These are phyloP conservation scores for Drosophila takahashii DNA, from an alignment of 1,140 invertebrate species.

Conservation along the genomic window DNA sequence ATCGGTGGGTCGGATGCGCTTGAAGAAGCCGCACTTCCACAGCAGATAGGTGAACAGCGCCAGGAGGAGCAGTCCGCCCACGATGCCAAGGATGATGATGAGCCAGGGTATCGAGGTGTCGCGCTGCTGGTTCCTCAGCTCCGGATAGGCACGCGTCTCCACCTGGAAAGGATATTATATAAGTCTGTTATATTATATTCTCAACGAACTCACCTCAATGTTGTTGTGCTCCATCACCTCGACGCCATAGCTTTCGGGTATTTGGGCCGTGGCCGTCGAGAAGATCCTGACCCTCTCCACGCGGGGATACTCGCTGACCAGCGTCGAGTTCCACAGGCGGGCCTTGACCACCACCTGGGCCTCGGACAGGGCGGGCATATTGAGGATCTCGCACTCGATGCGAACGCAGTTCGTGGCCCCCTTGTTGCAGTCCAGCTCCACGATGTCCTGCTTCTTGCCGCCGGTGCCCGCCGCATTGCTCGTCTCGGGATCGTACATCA, in stretches of 20 bases:
- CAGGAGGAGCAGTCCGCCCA: slow-evolving; percentile 92
- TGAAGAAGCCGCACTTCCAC: slow-evolving; percentile 96
- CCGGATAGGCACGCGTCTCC: slow-evolving; percentile 92
- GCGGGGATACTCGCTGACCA: slow-evolving; percentile 94
- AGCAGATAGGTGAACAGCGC: slow-evolving; percentile 91
- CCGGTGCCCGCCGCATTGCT: slow-evolving; percentile 57
- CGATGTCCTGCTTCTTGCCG: slow-evolving; percentile 89
- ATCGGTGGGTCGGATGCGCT: slow-evolving; percentile 90
- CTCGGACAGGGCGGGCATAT: slow-evolving; percentile 90
- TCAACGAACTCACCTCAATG: slow-evolving; percentile 86
- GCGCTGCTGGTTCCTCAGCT: slow-evolving; percentile 89
- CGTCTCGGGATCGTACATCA: slow-evolving; percentile 86
- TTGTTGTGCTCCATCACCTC: slow-evolving; percentile 89
- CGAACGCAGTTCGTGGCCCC: slow-evolving; percentile 94
- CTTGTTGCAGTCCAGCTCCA: slow-evolving; percentile 92
- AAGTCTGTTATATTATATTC: too few species aligned
- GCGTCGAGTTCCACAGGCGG: slow-evolving; percentile 95
- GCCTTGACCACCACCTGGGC: slow-evolving; percentile 92
- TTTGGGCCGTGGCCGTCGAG: slow-evolving; percentile 90
- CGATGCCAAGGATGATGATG: slow-evolving; percentile 92
- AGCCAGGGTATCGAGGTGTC: slow-evolving; percentile 90
- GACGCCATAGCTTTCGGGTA: slow-evolving; percentile 89
- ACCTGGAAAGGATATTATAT: slow-evolving; percentile 86
- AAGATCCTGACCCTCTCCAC: slow-evolving; percentile 93
- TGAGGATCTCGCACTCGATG: slow-evolving; percentile 92